Evolutionary conservation across 2,888 invertebrate genomes (phyloP).

Genomic region (Carabus problematicus): DNA sequence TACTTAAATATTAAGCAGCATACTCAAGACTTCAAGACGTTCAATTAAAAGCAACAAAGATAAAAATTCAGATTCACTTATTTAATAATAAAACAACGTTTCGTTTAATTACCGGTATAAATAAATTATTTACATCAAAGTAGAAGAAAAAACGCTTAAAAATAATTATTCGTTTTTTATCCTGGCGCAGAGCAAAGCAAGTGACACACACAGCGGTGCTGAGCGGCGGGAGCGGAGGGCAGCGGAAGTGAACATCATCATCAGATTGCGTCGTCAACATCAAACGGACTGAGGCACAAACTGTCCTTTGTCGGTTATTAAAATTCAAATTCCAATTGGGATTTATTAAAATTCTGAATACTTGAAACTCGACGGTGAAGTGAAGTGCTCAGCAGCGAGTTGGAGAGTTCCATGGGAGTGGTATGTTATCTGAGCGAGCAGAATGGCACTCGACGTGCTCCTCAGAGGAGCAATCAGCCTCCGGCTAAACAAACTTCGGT

Average conservation of each 20-base stretch:
- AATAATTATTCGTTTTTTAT: slow-evolving; percentile 12
- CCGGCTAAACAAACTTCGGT: slow-evolving; percentile 31
- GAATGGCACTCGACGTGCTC: neutral
- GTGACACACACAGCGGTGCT: slow-evolving; percentile 5
- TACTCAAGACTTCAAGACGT: no score
- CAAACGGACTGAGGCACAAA: neutral
- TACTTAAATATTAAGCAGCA: no score
- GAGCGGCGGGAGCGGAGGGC: neutral
- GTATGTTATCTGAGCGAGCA: slow-evolving; percentile 10
- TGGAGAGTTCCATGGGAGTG: neutral
- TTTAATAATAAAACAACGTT: slow-evolving; percentile 13
- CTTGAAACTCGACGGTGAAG: slow-evolving; percentile 14
- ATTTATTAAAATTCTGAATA: slow-evolving; percentile 36
- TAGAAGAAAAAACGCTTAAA: slow-evolving; percentile 12
- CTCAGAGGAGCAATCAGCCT: slow-evolving; percentile 31
- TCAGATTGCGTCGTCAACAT: slow-evolving; percentile 14
- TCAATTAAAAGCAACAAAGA: no score
- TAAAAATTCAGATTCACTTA: neutral
- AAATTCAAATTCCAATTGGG: slow-evolving; percentile 35
- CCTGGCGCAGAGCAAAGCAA: neutral
- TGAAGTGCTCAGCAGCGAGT: neutral
- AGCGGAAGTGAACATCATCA: neutral
- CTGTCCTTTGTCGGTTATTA: slow-evolving; percentile 32
- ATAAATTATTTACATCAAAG: slow-evolving; percentile 29
- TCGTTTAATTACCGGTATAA: slow-evolving; percentile 25